Base-by-base conservation (phyloP, 2,888 invertebrate species). In the Halictus ligatus region DNA sequence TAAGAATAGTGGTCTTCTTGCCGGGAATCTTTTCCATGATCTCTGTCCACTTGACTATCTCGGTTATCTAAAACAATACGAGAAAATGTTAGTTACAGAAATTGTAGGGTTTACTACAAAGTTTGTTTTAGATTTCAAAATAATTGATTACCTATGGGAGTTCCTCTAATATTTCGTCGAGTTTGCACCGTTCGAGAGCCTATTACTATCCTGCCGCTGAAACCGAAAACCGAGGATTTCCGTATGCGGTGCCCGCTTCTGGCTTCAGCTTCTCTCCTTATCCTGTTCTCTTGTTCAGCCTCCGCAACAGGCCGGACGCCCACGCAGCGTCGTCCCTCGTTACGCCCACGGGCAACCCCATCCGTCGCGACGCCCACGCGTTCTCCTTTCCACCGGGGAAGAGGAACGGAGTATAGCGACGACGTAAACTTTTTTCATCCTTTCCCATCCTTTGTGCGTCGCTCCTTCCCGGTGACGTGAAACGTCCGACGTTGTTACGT, bases 241-340 rank as follows among this genome's bases (percentile, higher is more conserved):
- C 71, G 81, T 85, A 88, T 90, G 88, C 84, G 78, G 46, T 81
- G 75, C 78, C 89, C 75, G 72, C 58, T 71, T 58, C 58, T 21
- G 58, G 58, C 21, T 54, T 21, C 54, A 21, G 58, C 58, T n/a
- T 58, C 58, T 58, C 58, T 21, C 10, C 58, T 58, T 58, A n/a
- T 58, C 58, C n/a, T 58, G 12, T 58, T 58, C 58, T 58, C 84
- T 81, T 78, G 75, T 83, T 80, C 86, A 81, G 43, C 84, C 92
- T 90, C 89, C 91, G 92, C 92, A 90, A 91, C 91, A 90, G 91
- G 91, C 91, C 91, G 82, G 80, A 92, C 93, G 88, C 92, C 93
- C 89, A 92, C 92, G 91, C 90, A 86, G 88, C 58, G 73, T 75
- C 79, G 77, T 73, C 29, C 40, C 69, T 40, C 69, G 69, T 71